Evolutionary conservation across 1,140 invertebrate species (phyloP).

Genomic region (Bombus superbus): DNA sequence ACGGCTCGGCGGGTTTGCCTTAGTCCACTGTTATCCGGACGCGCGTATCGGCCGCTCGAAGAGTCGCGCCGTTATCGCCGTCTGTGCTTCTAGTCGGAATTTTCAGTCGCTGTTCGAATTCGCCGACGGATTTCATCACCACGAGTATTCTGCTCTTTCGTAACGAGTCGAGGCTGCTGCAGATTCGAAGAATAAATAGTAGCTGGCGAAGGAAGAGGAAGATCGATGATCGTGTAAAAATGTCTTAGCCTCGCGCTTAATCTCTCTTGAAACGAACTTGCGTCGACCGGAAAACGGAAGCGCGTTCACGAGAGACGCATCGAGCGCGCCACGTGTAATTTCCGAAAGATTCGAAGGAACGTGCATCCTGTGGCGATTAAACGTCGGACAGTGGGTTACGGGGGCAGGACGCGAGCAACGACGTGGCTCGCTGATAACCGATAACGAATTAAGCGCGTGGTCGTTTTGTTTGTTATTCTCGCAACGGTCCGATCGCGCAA

Average conservation of each 20-base stretch:
- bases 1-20: background rate
- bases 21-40: slow-evolving; percentile 8
- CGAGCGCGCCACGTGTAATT: background rate
- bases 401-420: background rate
- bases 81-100: background rate
- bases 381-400: slow-evolving; percentile 18
- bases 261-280: background rate
- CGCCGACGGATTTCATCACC: background rate
- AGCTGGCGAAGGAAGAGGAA: background rate
- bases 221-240: background rate
- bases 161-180: no score
- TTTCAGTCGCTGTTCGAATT: background rate
- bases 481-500: background rate
- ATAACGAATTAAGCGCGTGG: slow-evolving; percentile 7
- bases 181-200: background rate
- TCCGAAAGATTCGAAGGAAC: background rate
- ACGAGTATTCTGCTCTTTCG: no score
- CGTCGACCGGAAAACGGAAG: background rate
- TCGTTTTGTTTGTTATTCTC: background rate
- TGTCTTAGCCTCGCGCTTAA: no score
- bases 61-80: slow-evolving; percentile 20
- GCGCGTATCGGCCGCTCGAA: slow-evolving; percentile 9
- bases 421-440: background rate
- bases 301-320: background rate
- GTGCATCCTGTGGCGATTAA: slow-evolving; percentile 19